These are phyloP conservation scores for Echinometra lucunter DNA, from an alignment of 53 echinoderm and acorn worm genomes.

Conservation along the genomic window DNA sequence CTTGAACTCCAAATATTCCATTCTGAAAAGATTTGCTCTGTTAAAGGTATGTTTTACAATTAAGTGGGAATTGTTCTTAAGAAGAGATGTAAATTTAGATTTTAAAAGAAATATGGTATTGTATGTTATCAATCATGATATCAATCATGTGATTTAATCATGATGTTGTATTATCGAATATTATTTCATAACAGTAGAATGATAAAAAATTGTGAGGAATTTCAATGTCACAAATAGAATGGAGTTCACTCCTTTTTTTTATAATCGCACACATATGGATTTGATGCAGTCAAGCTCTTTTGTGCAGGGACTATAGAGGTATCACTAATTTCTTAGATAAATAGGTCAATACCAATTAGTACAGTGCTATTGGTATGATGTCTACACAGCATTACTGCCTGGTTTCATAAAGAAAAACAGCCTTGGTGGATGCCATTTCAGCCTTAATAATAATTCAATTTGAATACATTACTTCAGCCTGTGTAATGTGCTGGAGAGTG, in stretches of 20 bases:
- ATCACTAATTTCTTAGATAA: not conserved
- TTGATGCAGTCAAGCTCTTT: not conserved
- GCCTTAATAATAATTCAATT: not conserved
- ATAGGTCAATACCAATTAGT: conserved; percentile 9
- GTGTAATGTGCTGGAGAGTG: not conserved
- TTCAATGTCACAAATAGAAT: not conserved
- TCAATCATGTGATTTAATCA: not conserved
- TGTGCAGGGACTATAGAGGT: not conserved
- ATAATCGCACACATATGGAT: not conserved
- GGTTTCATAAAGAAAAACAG: not conserved
- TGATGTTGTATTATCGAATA: no score
- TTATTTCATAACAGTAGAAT: not conserved
- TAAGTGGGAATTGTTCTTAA: not conserved
- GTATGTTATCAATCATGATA: not conserved
- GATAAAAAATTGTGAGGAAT: not conserved
- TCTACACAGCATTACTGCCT: not conserved
- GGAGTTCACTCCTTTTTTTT: not conserved
- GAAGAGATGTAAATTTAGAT: not conserved
- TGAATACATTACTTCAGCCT: not conserved
- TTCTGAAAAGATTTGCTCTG: not conserved
- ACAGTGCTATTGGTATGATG: not conserved
- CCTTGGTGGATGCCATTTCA: not conserved
- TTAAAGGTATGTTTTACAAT: no score
- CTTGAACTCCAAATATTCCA: not conserved
- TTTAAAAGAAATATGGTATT: not conserved